phyloP scores from a whole-genome alignment of 2,797 vertebrate genomes.

The Xiphophorus birchmanni region DNA sequence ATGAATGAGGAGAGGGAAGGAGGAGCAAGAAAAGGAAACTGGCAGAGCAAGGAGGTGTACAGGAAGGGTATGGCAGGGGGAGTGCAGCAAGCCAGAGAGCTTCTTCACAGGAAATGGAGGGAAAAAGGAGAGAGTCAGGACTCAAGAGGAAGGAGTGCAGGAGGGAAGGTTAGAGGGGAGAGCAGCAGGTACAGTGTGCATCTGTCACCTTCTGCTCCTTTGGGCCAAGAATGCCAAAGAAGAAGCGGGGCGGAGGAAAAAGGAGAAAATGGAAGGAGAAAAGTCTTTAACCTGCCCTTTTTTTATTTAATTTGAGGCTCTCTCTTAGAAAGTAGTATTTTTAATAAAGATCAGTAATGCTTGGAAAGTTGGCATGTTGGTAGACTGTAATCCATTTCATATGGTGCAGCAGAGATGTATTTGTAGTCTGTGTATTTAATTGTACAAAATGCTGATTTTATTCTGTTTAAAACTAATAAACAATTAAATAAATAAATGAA shows the following conservation, averaged over 20 bases:
- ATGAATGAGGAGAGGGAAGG: constrained; percentile 31
- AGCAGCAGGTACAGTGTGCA: constrained; percentile 68
- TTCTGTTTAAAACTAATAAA: constrained; percentile 20
- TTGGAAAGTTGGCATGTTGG: constrained; percentile 36
- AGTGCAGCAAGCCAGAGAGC: constrained; percentile 18
- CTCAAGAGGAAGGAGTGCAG: constrained; percentile 36
- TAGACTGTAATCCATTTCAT: constrained; percentile 51
- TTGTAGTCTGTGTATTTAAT: constrained; percentile 30
- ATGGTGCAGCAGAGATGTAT: constrained; percentile 45
- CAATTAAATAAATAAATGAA: background rate
- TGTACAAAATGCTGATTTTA: constrained; percentile 39
- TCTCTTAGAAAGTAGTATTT: constrained; percentile 35
- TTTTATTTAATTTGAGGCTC: constrained; percentile 35
- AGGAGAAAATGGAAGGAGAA: constrained; percentile 32
- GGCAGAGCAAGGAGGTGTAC: constrained; percentile 33
- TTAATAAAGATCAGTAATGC: constrained; percentile 25
- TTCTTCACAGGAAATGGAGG: constrained; percentile 36
- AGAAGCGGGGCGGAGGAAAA: constrained; percentile 42
- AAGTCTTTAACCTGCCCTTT: constrained; percentile 32
- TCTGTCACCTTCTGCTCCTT: constrained; percentile 75
- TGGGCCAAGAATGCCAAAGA: constrained; percentile 57
- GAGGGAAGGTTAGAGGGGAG: constrained; percentile 68
- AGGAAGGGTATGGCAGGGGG: constrained; percentile 39
- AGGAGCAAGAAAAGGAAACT: constrained; percentile 30
- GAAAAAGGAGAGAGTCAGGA: constrained; percentile 12